These are phyloP conservation scores for Scomberomorus guttatus DNA, from an alignment of 2,797 vertebrate species.

Conservation along the genomic window DNA sequence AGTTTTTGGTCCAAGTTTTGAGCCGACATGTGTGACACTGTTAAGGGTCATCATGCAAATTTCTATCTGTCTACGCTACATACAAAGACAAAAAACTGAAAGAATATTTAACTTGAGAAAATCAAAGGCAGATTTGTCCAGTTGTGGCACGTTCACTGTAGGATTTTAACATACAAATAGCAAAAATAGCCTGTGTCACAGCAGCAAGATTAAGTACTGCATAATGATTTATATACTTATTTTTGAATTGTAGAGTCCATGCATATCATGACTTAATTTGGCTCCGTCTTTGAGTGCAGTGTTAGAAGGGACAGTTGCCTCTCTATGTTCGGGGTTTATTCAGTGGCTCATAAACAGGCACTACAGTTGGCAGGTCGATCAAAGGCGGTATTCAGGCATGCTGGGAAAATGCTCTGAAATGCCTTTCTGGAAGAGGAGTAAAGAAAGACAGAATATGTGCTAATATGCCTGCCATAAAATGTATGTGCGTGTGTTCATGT, in stretches of 20 bases:
- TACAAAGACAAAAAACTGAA: slow-evolving; percentile 2
- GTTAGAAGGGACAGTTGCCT: background rate
- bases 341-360: slow-evolving; percentile 41
- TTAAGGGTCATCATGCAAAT: background rate
- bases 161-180: background rate
- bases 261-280: background rate
- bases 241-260: slow-evolving; percentile 18
- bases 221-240: background rate
- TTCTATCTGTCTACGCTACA: background rate
- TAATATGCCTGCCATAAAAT: background rate
- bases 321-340: slow-evolving; percentile 26
- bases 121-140: slow-evolving; percentile 28
- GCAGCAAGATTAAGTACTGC: slow-evolving; percentile 11
- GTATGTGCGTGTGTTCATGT: background rate
- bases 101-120: slow-evolving; percentile 2
- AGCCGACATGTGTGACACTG: slow-evolving; percentile 10
- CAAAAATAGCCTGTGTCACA: background rate
- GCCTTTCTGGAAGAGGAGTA: background rate
- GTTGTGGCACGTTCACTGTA: slow-evolving; percentile 1
- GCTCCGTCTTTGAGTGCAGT: slow-evolving; percentile 16
- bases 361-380: slow-evolving; percentile 16
- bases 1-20: slow-evolving; percentile 22
- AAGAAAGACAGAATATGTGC: background rate
- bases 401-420: slow-evolving; percentile 15
- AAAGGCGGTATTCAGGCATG: slow-evolving; percentile 29